Base-by-base conservation (phyloP, 2,888 invertebrate genomes). In the Catocala sponsa region DNA sequence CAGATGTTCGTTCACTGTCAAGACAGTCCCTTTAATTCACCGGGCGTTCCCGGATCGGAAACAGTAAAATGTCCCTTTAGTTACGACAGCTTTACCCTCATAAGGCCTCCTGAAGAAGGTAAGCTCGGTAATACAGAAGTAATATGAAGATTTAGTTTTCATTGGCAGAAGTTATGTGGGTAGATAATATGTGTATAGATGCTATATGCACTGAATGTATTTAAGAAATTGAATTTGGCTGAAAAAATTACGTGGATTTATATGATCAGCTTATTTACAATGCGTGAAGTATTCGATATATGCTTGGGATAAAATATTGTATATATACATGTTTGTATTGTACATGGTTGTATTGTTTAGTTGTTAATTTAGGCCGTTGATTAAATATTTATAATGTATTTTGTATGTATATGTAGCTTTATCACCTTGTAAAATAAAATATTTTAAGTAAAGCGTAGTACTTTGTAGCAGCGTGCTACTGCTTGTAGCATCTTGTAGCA, bases 51-150 rank as follows among this genome's bases (percentile, higher is more conserved):
- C 51, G 51, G 43, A 65, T 57, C 61, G 62, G 65, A 65, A 65
- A 68, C 65, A 68, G 63, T 48, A 65, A 70, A 72, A 72, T 51
- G 35, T 70, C 70, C 55, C 58, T 64, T 63, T 63, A 58, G 67
- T 25, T 48, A 59, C 51, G 68, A 68, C 70, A 63, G 74, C 68
- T 75, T 74, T 68, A 74, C 67, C 55, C 65, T 75, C 65, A 65
- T 72, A 75, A 72, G 65, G 52, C 54, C 32, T 6, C 10, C 49
- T 68, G 73, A 75, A 72, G 70, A 72, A 72, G 74, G 70, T 72
- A 65, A 68, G 57, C 63, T 65, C 53, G 60, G 60, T 70, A 70
- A 65, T 67, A 62, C 64, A 61, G 47, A 65, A 65, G 57, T 70
- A 68, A 75, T 74, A 72, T 66, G 56, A 66, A 51, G 63, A 64